Base-by-base conservation (phyloP, 2,797 vertebrate species). In the Leptodactylus fallax region DNA sequence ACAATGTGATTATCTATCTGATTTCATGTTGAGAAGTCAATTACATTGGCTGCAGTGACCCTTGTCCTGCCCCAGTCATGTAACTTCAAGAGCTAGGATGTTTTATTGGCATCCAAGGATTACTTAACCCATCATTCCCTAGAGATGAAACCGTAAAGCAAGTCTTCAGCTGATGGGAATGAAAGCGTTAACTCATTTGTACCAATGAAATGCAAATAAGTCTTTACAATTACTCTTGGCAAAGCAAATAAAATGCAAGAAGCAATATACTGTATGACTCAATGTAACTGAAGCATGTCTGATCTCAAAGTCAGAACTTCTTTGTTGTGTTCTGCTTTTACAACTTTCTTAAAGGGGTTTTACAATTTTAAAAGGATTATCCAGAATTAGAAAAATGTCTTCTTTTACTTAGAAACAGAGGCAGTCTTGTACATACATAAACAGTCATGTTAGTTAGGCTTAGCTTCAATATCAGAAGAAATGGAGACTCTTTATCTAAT, bases 1-100 rank as follows among this genome's bases (percentile, higher is more conserved):
- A 61, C 47, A 81, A 85, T 76, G 58, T 72, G 83, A 85, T 88
- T 85, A 88, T 85, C 83, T 76, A n/a, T 56, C 53, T 25, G 47
- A 53, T 81, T 88, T 85, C 49, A 81, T 85, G 58, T 53, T 61
- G 74, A 7, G 8, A 65, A 85, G 81, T 85, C 81, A 71, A 81
- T 88, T 87, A 76, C 51, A 71, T 71, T 88, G 51, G 23, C 60
- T 51, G 21, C 21, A 7, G 11, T 83, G 81, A 78, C 87, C 87
- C 74, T 76, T 14, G 53, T 78, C 12, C 36, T 63, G 58, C 60
- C 25, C 17, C 25, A 67, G 14, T 77, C 21, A 51, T 85, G 71
- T 60, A 85, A 77, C 56, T 61, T 36, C n/a, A n/a, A 76, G 56
- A 76, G 21, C 69, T 0, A 13, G 21, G 55, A 76, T 77, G 71